Conservation (phyloP, 1,140 invertebrate genomes). For the Ditylenchus dipsaci region DNA sequence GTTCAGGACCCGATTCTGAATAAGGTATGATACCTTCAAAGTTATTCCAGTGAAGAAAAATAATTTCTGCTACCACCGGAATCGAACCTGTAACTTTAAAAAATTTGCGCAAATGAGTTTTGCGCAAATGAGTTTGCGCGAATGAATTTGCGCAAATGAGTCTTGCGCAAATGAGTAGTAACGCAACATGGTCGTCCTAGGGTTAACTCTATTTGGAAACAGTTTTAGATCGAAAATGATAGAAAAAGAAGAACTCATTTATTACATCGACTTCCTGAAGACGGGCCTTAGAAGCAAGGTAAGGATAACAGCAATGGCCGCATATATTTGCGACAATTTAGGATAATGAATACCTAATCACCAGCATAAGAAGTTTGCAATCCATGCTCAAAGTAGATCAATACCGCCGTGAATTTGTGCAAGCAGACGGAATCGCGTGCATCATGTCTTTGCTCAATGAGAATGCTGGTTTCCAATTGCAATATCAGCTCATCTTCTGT, state of each 20-base stretch:
- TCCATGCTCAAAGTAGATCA: constrained; percentile 97
- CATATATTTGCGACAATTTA: constrained; percentile 60
- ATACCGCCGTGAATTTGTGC: constrained; percentile 88
- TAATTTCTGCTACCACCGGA: no score
- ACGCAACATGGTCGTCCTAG: no score
- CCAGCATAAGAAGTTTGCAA: constrained; percentile 91
- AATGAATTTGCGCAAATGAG: no score
- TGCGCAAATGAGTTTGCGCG: no score
- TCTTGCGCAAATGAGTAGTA: no score
- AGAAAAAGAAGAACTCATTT: constrained; percentile 88
- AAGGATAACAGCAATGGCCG: constrained; percentile 61
- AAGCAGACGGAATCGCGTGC: constrained; percentile 88
- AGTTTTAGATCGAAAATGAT: constrained; percentile 83
- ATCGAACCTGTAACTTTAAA: no score
- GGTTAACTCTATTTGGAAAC: no score
- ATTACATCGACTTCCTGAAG: constrained; percentile 94
- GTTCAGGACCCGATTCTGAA: no score
- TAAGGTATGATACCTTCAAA: no score
- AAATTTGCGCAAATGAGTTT: no score
- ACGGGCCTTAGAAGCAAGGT: constrained; percentile 83
- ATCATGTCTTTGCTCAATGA: constrained; percentile 68
- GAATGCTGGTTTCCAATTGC: constrained; percentile 93
- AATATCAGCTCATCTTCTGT: constrained; percentile 97
- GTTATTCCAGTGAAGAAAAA: no score
- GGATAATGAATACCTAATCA: constrained; percentile 97